Percentiles rank a stretch among this genome's conserved stretches.
Conservation (phyloP, 2,113 vertebrate genomes). For the Datnioides undecimradiatus region DNA sequence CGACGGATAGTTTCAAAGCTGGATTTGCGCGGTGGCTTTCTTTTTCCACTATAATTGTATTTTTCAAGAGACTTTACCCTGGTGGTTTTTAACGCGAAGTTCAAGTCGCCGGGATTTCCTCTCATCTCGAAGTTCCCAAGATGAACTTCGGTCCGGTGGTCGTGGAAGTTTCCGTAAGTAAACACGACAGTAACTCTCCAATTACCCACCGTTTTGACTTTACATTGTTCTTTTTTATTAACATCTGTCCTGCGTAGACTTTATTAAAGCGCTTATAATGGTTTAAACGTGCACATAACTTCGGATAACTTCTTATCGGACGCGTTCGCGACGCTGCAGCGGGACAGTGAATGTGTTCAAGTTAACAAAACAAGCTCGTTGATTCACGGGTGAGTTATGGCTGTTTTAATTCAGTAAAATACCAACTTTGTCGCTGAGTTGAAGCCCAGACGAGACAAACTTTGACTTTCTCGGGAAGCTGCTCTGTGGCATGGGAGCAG, state of each 20-base stretch:
- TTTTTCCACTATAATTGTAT: not conserved
- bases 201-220: not conserved
- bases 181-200: not conserved
- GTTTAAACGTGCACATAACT: not conserved
- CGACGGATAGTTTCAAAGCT: conserved; percentile 26
- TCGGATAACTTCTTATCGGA: not conserved
- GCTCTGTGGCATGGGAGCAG: not conserved
- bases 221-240: accelerated
- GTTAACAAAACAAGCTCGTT: no score
- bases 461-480: not conserved
- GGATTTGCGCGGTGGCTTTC: not conserved
- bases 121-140: conserved; percentile 73
- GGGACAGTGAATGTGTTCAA: not conserved
- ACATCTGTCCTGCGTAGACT: accelerated
- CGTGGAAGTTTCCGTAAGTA: conserved; percentile 73
- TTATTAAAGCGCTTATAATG: not conserved
- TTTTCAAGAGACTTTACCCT: not conserved
- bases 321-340: not conserved
- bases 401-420: not conserved
- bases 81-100: conserved; percentile 34
- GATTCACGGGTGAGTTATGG: not conserved
- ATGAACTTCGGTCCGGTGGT: conserved; percentile 78
- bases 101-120: conserved; percentile 58
- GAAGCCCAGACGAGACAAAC: no score
- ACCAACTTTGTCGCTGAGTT: not conserved